Percentiles rank a stretch among this genome's conserved stretches.
Evolutionary conservation across 2,888 invertebrate species (phyloP).

Genomic region (Podabrus alpinus): DNA sequence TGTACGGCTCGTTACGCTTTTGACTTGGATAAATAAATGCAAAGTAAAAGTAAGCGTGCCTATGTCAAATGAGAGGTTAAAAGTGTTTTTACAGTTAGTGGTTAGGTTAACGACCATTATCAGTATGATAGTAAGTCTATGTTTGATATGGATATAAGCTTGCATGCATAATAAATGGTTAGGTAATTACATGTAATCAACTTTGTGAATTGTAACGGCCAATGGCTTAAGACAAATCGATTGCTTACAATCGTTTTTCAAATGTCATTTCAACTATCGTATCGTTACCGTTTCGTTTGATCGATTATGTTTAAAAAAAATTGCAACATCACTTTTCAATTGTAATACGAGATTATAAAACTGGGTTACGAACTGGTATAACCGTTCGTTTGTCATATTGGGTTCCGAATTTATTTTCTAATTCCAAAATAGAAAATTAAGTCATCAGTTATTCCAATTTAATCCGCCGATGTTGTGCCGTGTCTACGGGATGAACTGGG

Average conservation of each 20-base stretch:
- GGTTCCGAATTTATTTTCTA: not conserved
- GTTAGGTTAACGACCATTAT: conserved; percentile 33
- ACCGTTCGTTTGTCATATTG: not conserved
- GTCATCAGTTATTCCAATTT: not conserved
- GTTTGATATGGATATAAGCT: not conserved
- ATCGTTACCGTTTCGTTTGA: not conserved
- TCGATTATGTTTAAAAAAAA: not conserved
- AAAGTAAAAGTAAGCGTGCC: conserved; percentile 10
- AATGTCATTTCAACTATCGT: not conserved
- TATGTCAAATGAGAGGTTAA: conserved; percentile 20
- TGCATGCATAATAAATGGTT: conserved; percentile 19
- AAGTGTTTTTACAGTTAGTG: conserved; percentile 23
- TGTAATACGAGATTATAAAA: not conserved
- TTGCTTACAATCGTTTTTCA: not conserved
- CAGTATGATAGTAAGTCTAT: not conserved
- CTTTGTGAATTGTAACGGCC: conserved; percentile 8
- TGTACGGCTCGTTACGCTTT: not conserved
- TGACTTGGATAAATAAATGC: conserved; percentile 10
- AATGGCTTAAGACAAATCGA: not conserved
- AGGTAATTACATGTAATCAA: conserved; percentile 16
- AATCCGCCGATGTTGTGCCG: not conserved
- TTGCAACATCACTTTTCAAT: not conserved
- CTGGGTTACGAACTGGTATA: not conserved
- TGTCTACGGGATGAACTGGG: not conserved
- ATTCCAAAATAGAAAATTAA: not conserved